These are phyloP conservation scores for Perithous albicinctus DNA, from an alignment of 2,888 invertebrate genomes.

Conservation along the genomic window DNA sequence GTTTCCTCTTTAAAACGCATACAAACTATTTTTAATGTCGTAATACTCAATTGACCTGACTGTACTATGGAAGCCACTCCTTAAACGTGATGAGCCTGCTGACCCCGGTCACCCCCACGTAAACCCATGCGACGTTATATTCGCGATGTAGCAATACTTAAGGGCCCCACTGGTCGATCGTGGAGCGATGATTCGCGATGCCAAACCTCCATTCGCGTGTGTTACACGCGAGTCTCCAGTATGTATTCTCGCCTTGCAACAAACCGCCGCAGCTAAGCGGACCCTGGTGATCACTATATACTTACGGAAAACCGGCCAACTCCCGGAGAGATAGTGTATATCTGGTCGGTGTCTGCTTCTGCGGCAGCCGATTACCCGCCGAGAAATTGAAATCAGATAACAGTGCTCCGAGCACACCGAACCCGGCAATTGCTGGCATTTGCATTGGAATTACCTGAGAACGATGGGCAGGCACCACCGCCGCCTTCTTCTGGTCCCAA, in stretches of 20 bases:
- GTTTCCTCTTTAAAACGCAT: too few species aligned
- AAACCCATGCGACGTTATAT: slow-evolving; percentile 28
- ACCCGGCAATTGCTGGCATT: slow-evolving; percentile 68
- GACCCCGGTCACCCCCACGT: too few species aligned
- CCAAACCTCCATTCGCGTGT: slow-evolving; percentile 11
- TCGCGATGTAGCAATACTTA: slow-evolving; percentile 27
- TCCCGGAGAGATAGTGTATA: slow-evolving; percentile 55
- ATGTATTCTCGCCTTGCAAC: not conserved
- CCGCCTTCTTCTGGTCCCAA: not conserved
- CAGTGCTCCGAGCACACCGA: slow-evolving; percentile 71
- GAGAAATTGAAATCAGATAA: slow-evolving; percentile 81
- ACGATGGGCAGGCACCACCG: slow-evolving; percentile 7
- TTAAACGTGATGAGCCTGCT: too few species aligned
- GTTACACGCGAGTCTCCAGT: not conserved
- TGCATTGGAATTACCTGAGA: slow-evolving; percentile 72
- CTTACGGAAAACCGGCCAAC: slow-evolving; percentile 66
- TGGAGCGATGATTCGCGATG: slow-evolving; percentile 16
- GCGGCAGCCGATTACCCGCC: slow-evolving; percentile 73
- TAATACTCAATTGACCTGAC: too few species aligned
- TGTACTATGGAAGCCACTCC: too few species aligned
- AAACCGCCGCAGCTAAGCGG: not conserved
- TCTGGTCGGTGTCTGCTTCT: slow-evolving; percentile 56
- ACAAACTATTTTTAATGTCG: too few species aligned
- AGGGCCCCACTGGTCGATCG: slow-evolving; percentile 49
- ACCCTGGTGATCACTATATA: slow-evolving; percentile 67